These are phyloP conservation scores for Acronicta aceris DNA, from an alignment of 2,888 invertebrate genomes.

Conservation along the genomic window DNA sequence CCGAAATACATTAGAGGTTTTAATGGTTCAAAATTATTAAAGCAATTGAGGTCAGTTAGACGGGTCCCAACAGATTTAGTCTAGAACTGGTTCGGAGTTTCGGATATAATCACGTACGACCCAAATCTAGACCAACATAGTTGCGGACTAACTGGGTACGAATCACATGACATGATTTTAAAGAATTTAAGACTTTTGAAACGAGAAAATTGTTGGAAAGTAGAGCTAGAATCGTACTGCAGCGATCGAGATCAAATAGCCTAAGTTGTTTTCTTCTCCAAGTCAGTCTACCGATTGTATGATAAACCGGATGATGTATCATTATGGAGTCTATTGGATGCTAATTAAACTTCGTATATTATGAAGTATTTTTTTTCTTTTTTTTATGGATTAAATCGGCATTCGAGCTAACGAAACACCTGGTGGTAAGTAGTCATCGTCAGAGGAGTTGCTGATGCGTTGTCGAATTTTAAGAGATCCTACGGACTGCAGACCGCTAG, in stretches of 20 bases:
- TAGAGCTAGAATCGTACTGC: neutral
- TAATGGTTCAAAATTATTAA: slow-evolving; percentile 57
- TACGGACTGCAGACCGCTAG: too few relatives aligned
- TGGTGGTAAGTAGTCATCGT: too few relatives aligned
- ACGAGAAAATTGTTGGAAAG: slow-evolving; percentile 16
- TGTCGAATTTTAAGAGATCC: too few relatives aligned
- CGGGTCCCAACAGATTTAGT: slow-evolving; percentile 67
- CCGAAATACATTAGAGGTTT: slow-evolving; percentile 45
- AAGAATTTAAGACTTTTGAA: slow-evolving; percentile 14
- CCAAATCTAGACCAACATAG: slow-evolving; percentile 70
- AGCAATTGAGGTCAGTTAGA: slow-evolving; percentile 67
- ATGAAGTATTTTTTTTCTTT: too few relatives aligned
- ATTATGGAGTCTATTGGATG: too few relatives aligned
- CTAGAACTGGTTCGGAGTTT: slow-evolving; percentile 63
- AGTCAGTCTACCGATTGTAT: too few relatives aligned
- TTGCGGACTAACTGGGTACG: slow-evolving; percentile 58
- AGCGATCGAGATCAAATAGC: neutral
- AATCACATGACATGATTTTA: slow-evolving; percentile 57
- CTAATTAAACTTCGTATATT: too few relatives aligned
- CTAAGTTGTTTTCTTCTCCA: neutral
- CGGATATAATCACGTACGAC: slow-evolving; percentile 77
- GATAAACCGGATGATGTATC: too few relatives aligned
- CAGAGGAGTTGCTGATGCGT: too few relatives aligned
- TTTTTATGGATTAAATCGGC: too few relatives aligned
- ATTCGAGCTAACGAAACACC: too few relatives aligned